phyloP scores from a whole-genome alignment of 2,797 vertebrate genomes.

The Arnoldichthys spilopterus region DNA sequence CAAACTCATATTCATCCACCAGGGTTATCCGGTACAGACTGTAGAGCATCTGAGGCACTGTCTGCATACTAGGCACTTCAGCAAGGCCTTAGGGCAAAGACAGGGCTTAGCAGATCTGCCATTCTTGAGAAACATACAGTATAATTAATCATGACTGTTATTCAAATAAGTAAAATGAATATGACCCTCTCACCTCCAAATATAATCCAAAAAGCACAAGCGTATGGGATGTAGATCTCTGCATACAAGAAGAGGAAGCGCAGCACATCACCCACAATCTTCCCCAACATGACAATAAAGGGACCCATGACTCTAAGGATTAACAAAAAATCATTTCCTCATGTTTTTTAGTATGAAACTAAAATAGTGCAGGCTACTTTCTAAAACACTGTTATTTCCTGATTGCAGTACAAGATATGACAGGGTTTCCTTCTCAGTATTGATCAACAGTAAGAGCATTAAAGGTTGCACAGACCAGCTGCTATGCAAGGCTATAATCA shows the following conservation, averaged over 20 bases:
- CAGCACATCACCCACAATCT: slow-evolving; percentile 69
- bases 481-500: not conserved
- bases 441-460: not conserved
- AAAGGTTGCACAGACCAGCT: not conserved
- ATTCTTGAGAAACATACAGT: not conserved
- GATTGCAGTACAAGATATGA: not conserved
- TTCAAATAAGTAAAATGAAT: not conserved
- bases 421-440: not conserved
- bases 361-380: not conserved
- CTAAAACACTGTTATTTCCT: not conserved
- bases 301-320: slow-evolving; percentile 72
- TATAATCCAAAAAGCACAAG: slow-evolving; percentile 79
- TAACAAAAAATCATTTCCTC: not conserved
- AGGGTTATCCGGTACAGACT: slow-evolving; percentile 77
- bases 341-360: not conserved
- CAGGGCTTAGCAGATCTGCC: not conserved
- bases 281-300: slow-evolving; percentile 75
- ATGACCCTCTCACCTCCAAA: slow-evolving; percentile 70
- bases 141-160: not conserved
- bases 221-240: slow-evolving; percentile 76
- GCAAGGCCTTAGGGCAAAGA: slow-evolving; percentile 54
- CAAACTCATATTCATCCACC: slow-evolving; percentile 75
- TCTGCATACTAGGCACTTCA: slow-evolving; percentile 72
- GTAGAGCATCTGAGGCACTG: slow-evolving; percentile 69
- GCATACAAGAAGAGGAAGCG: slow-evolving; percentile 76